Evolutionary conservation across 2,113 vertebrate species (phyloP).

Genomic region (Agapornis roseicollis): DNA sequence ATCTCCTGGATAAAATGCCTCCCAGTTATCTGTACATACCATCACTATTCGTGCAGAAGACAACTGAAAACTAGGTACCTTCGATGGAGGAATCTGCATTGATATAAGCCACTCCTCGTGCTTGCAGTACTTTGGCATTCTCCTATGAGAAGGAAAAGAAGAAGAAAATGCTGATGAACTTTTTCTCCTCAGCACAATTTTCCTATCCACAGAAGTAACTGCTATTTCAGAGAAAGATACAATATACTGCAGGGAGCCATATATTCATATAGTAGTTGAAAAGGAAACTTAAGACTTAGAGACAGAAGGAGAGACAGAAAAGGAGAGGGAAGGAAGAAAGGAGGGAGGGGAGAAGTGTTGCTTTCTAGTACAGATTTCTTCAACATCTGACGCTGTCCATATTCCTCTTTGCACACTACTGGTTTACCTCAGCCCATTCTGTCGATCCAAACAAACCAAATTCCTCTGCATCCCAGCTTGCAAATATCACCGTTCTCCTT

Average conservation of each 20-base stretch:
- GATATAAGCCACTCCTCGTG: conserved; percentile 92
- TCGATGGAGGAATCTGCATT: conserved; percentile 95
- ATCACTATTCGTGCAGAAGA: not conserved
- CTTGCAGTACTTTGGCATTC: conserved; percentile 88
- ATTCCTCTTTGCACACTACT: not conserved
- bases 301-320: not conserved
- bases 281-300: not conserved
- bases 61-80: conserved; percentile 70
- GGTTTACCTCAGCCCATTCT: conserved; percentile 94
- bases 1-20: not conserved
- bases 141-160: conserved; percentile 73
- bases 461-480: conserved; percentile 98
- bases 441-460: conserved; percentile 94
- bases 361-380: not conserved
- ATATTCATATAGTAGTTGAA: not conserved
- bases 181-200: not conserved
- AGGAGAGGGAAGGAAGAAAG: not conserved
- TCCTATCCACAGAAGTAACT: not conserved
- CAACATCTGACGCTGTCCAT: not conserved
- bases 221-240: not conserved
- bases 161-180: not conserved
- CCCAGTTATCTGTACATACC: not conserved
- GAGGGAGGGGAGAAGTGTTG: not conserved
- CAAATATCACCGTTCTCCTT: conserved; percentile 91
- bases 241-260: not conserved